Conservation (phyloP, 2,797 vertebrate species). For the Poeciliopsis infans region DNA sequence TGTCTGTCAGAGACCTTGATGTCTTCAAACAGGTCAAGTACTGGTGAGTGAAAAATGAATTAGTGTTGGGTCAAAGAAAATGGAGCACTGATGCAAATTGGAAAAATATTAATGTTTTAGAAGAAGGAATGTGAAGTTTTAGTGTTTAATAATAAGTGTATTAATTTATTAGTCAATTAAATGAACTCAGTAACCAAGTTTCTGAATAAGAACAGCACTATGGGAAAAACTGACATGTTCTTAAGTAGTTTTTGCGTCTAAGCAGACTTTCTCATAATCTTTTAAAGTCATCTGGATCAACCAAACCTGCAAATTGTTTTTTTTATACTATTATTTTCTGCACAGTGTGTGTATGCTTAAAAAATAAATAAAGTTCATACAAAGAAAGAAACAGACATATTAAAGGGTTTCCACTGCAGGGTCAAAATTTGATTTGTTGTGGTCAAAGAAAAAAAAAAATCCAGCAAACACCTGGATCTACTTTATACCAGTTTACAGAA, state of each 20-base stretch:
- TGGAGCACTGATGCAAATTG: neutral
- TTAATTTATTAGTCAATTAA: slow-evolving; percentile 20
- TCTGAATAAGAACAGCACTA: neutral
- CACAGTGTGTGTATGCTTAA: neutral
- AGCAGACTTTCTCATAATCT: neutral
- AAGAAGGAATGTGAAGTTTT: neutral
- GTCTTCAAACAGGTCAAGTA: slow-evolving; percentile 98
- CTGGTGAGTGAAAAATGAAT: slow-evolving; percentile 73
- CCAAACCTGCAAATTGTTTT: neutral
- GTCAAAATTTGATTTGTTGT: neutral
- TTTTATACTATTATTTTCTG: neutral
- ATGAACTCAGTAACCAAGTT: neutral
- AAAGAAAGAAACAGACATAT: neutral
- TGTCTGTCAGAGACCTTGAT: slow-evolving; percentile 96
- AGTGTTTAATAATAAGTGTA: slow-evolving; percentile 15
- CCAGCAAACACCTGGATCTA: neutral
- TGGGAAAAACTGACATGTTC: neutral
- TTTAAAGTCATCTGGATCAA: neutral
- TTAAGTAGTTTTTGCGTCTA: neutral
- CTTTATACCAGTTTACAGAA: neutral
- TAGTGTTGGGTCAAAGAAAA: slow-evolving; percentile 17
- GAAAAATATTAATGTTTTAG: neutral
- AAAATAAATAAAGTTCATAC: neutral
- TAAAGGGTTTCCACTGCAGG: neutral
- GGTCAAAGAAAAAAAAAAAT: neutral